Conservation (phyloP, 2,797 vertebrate genomes). For the Chaetophractus vellerosus region DNA sequence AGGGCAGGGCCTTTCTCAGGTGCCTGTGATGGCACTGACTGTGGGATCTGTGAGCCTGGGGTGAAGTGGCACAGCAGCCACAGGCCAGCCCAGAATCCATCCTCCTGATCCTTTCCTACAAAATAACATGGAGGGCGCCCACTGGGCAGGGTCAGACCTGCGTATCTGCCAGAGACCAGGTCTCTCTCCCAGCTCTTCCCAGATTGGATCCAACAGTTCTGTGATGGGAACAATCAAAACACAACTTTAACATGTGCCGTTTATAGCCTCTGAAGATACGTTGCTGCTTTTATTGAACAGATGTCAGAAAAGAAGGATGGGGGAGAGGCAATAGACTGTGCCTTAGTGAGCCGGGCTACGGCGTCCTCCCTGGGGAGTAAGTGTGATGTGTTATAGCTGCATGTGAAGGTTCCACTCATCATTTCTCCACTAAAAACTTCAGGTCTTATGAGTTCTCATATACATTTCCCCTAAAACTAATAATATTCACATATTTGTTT, state of each 20-base stretch:
- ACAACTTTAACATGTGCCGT: neutral
- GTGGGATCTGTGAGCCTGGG: too few species aligned
- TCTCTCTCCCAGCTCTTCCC: neutral
- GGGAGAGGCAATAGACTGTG: neutral
- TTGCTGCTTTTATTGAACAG: conserved; percentile 73
- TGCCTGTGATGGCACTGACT: neutral
- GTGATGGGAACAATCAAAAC: neutral
- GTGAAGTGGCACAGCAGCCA: neutral
- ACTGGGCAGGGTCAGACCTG: neutral
- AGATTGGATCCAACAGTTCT: neutral
- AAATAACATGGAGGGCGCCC: neutral
- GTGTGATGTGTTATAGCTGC: neutral
- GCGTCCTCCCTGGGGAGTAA: neutral
- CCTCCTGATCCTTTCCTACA: neutral
- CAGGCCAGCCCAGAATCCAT: neutral
- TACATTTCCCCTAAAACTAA: conserved; percentile 48
- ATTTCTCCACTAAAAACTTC: conserved; percentile 14
- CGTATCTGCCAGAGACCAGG: neutral
- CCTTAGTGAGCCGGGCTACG: neutral
- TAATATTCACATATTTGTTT: conserved; percentile 69
- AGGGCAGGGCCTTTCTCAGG: neutral
- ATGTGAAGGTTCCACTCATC: neutral
- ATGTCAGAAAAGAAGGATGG: neutral
- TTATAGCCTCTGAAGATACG: conserved; percentile 55
- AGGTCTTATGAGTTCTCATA: conserved; percentile 69